Evolutionary conservation across 1,140 invertebrate genomes (phyloP), one percentile per base, ranked within the genome.

Genomic region (Tetragonula clypearis): DNA sequence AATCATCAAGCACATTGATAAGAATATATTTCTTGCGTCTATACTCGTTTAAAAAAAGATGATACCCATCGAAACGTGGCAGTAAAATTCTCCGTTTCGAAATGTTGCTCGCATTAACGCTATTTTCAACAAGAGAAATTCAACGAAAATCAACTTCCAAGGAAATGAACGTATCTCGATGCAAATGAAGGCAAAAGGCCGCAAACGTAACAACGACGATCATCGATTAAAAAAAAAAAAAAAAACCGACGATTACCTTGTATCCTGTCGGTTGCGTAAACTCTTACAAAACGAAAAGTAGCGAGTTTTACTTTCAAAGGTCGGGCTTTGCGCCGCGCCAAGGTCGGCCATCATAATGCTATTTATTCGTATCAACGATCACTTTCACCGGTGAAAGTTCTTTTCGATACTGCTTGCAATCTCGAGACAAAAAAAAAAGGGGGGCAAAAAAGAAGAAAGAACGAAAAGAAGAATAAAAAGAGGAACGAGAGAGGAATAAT

Each of bases 301-400:
- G 17, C 23, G 53, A 65, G 58, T 53, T 68, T 79, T 58, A 56
- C 35, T 56, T n/a, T n/a, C 56, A 88, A 84, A 89, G 86, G 88
- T 86, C 74, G 62, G 49, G 60, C 23, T 65, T 66, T 69, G 62
- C 6, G 62, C 4, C 66, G 62, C 68, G 30, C 30, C 89, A 90
- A 90, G 88, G 89, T 90, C 74, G 86, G 15, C 72, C 56, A 65
- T 76, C 74, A 21, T 60, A 62, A 56, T 66, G 68, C 82, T 78
- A 17, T 86, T 82, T 75, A 74, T 66, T 81, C 60, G 11, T 30
- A n/a, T 15, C 23, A 41, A 23, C 30, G 69, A 81, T 86, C 80
- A 90, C 90, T 91, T 91, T 91, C 90, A 90, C 88, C 84, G 65
- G 58, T 77, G 77, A 84, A 35, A 88, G 76, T 71, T 60, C 73